Base-by-base conservation (phyloP, 2,113 vertebrate genomes). In the Arenaria interpres region DNA sequence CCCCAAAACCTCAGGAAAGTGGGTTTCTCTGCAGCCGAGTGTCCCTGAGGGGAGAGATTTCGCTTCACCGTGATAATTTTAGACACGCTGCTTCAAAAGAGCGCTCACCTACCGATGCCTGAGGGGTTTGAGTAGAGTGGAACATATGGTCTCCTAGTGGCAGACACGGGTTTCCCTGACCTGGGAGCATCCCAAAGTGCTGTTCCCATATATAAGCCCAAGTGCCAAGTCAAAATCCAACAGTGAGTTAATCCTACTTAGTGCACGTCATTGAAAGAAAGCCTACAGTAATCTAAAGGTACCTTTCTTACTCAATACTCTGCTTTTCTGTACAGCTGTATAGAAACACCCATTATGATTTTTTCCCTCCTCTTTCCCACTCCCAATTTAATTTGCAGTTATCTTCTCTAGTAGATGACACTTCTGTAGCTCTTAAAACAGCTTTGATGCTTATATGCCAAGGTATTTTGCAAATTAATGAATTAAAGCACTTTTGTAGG, bases 381-480 rank as follows among this genome's bases (percentile, higher is more conserved):
- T 72, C 81, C 46, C 46, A 88, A 33, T 94, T 96, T 95, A 91
- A 97, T 97, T 96, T 95, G 84, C 87, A 81, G 96, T 89, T 95
- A 79, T 83, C 88, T 92, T 50, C 78, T 85, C 63, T 54, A 66
- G 68, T 51, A 66, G 91, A 77, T 97, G 94, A 95, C 88, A 95
- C 86, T 96, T 96, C 89, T 92, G 77, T 72, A 88, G 48, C 62
- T 96, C 83, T 96, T 95, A 91, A 94, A 97, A 90, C 56, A 84
- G 67, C 84, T 92, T 96, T 96, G 97, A 97, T 95, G 89, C 89
- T 94, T 97, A 89, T 96, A 69, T 94, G 83, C 77, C 91, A 91
- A 98, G 96, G 67, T 90, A 95, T 93, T 97, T 89, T 78, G 82
- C 89, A 97, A 97, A 97, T 97, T 95, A 97, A 97, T 96, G 86